phyloP scores from a whole-genome alignment of 2,797 vertebrate species.

The Pterois miles region DNA sequence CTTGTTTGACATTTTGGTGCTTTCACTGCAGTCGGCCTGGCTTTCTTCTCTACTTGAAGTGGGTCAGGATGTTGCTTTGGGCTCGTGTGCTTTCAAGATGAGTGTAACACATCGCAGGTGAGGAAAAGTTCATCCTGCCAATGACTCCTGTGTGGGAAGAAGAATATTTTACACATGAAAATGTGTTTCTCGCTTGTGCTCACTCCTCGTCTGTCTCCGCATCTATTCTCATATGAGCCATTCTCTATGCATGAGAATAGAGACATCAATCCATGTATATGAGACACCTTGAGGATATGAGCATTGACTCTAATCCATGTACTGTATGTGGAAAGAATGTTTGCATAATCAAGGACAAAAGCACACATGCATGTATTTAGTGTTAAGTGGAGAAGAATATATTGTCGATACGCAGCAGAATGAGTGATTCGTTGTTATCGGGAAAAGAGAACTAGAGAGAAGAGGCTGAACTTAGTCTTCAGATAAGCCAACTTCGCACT shows the following conservation, averaged over 20 bases:
- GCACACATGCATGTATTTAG: neutral
- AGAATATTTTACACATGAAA: slow-evolving; percentile 23
- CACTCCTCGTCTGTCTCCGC: slow-evolving; percentile 3
- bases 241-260: slow-evolving; percentile 42
- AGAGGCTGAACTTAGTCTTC: neutral
- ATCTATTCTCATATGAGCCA: slow-evolving; percentile 19
- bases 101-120: slow-evolving; percentile 34
- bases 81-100: slow-evolving; percentile 26
- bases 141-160: slow-evolving; percentile 4
- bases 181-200: slow-evolving; percentile 1
- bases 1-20: slow-evolving; percentile 42
- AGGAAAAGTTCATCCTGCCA: slow-evolving; percentile 50
- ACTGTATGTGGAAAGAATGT: no score
- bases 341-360: slow-evolving; percentile 19
- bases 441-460: neutral
- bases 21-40: slow-evolving; percentile 21
- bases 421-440: slow-evolving; percentile 1
- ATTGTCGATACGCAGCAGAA: neutral
- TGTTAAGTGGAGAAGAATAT: neutral
- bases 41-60: slow-evolving; percentile 38
- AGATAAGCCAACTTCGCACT: neutral
- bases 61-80: slow-evolving; percentile 40
- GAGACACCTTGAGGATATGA: slow-evolving; percentile 17
- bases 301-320: neutral
- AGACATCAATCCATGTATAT: slow-evolving; percentile 41